These are phyloP conservation scores for Clamator glandarius DNA, from an alignment of 2,797 vertebrate species.

Conservation along the genomic window DNA sequence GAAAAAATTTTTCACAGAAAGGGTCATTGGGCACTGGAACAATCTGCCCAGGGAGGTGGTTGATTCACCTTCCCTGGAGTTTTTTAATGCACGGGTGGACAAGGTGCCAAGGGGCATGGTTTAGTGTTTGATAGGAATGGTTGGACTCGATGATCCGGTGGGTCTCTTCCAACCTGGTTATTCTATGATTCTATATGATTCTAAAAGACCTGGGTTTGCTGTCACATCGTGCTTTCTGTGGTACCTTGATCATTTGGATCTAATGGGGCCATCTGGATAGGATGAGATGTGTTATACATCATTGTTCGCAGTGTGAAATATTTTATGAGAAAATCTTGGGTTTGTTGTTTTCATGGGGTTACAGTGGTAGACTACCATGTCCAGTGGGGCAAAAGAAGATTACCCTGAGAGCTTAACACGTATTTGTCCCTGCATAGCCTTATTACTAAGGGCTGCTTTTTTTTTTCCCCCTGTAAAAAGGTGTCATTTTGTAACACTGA, in stretches of 20 bases:
- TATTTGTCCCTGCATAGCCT: not conserved
- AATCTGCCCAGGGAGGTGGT: no score
- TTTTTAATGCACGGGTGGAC: no score
- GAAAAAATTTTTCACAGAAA: no score
- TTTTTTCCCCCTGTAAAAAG: not conserved
- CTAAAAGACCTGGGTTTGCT: not conserved
- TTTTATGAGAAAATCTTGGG: not conserved
- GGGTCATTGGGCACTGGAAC: no score
- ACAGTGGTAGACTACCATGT: not conserved
- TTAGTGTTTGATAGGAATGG: no score
- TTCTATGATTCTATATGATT: no score
- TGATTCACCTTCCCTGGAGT: no score
- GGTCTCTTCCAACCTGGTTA: no score
- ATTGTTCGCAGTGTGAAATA: not conserved
- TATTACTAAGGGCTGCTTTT: not conserved
- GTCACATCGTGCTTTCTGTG: conserved; percentile 15
- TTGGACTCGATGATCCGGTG: no score
- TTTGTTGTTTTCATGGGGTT: not conserved
- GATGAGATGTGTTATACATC: not conserved
- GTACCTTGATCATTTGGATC: not conserved
- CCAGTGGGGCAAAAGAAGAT: not conserved
- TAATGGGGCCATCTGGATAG: not conserved
- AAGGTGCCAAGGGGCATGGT: no score
- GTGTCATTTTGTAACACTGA: not conserved
- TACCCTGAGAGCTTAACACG: not conserved